Base-by-base conservation (phyloP, 2,888 invertebrate genomes). In the Lomographa bimaculata region DNA sequence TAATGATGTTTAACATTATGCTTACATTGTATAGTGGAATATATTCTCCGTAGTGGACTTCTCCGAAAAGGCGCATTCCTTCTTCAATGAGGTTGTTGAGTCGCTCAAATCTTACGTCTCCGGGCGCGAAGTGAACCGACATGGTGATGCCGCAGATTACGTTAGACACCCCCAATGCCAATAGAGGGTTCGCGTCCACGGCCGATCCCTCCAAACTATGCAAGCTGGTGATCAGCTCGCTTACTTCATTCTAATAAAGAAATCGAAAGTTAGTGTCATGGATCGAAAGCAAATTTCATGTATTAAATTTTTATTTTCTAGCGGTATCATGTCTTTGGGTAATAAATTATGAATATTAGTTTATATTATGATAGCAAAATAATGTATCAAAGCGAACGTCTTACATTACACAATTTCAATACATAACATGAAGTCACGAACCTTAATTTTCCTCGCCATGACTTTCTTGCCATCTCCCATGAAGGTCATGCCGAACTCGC, bases 71-170 rank as follows among this genome's bases (percentile, higher is more conserved):
- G 38, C 92, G 91, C 92, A 97, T 97, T 14, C 97, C 97, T 81
- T 97, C 97, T 65, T 97, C 96, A 62, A 97, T 96, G n/a, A 97
- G 90, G 51, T 91, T 87, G 91, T 96, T 96, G 64, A 97, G 94
- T 37, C 95, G 91, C 32, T 91, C 90, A 79, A 97, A 97, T 33
- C 94, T 91, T 2, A 85, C 82, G 71, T 97, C 96, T 32, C 95
- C 93, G 54, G 93, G 92, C 38, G 93, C 92, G 79, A 97, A 97
- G 21, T 96, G 91, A 2, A 95, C 93, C 16, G 96, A 95, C 97
- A 97, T 97, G 64, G 97, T 92, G 57, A 97, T 92, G 49, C 95
- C 94, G 78, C 97, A 97, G 55, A 97, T 97, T 2, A 97, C 96
- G 79, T 97, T 97, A 66, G 95, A 96, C 54, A 97, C 94, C 14